Base-by-base conservation (phyloP, 2,888 invertebrate genomes). In the Acanthopleura granulata region DNA sequence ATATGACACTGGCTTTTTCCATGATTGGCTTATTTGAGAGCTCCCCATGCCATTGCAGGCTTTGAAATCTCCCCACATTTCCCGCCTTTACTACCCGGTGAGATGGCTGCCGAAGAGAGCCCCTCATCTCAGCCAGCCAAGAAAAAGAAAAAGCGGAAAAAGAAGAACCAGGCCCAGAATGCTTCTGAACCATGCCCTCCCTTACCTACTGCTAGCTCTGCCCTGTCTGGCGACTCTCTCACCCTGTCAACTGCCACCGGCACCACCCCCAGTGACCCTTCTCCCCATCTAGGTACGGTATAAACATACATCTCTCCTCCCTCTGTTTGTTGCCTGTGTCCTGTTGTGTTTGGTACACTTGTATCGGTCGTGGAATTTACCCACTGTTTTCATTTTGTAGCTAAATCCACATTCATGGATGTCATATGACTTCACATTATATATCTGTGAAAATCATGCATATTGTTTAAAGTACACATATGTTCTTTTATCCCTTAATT, bases 21-120 rank as follows among this genome's bases (percentile, higher is more conserved):
- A 9, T 40, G 40, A 40, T 40, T 40, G 40, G 40, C 40, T 22
- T 57, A 22, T 57, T 22, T 57, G 57, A 57, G 57, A 57, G 57
- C 57, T 57, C 57, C 57, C 57, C 57, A 22, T 83, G 80, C 79
- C 82, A 78, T 84, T 83, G 74, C 83, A 86, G 87, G 86, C 77
- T 82, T 84, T 76, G 79, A 79, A 71, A 77, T 78, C 74, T 80
- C 85, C 78, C 81, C 83, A 40, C 71, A 40, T n/a, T 71, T 49
- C 40, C 50, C 50, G 18, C 49, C 71, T n/a, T 25, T 49, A 22
- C 40, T 71, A 18, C 71, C 71, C 25, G 71, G 49, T 49, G 71
- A 71, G 40, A 71, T 49, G 49, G 50, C 49, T 49, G 49, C 49
- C 16, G 25, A 40, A 3, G 22, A 18, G 18, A 14, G 22, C 14